These are phyloP conservation scores for Percina caprodes DNA, from an alignment of 2,113 vertebrate species.

Conservation along the genomic window DNA sequence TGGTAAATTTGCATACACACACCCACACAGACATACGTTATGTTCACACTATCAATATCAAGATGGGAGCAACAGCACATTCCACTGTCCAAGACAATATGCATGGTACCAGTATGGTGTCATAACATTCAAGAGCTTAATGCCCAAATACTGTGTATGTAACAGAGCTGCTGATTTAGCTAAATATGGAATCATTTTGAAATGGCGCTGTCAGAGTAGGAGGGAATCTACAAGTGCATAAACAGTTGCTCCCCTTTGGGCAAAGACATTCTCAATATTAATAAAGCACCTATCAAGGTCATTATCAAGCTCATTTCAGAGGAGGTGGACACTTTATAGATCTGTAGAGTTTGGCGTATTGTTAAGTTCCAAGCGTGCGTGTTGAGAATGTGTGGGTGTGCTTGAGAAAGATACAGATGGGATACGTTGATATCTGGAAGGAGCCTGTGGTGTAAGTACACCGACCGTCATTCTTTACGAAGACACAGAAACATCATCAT, in stretches of 20 bases:
- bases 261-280: slow-evolving; percentile 72
- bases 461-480: slow-evolving; percentile 72
- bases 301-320: slow-evolving; percentile 59
- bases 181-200: slow-evolving; percentile 37
- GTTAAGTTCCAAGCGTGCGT: slow-evolving; percentile 59
- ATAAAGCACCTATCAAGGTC: slow-evolving; percentile 70
- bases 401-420: slow-evolving; percentile 61
- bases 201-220: slow-evolving; percentile 18
- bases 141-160: slow-evolving; percentile 57
- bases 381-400: slow-evolving; percentile 53
- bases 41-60: slow-evolving; percentile 71
- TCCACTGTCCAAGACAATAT: slow-evolving; percentile 74
- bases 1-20: slow-evolving; percentile 64
- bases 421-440: slow-evolving; percentile 41
- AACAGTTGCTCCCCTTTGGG: slow-evolving; percentile 64
- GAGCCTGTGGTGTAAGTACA: slow-evolving; percentile 62
- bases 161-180: slow-evolving; percentile 48
- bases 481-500: slow-evolving; percentile 76
- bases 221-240: slow-evolving; percentile 59
- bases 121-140: slow-evolving; percentile 71
- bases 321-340: slow-evolving; percentile 44
- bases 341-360: slow-evolving; percentile 54
- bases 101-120: slow-evolving; percentile 65
- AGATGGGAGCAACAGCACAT: slow-evolving; percentile 76
- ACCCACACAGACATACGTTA: slow-evolving; percentile 68